These are phyloP conservation scores for Pterostichus madidus DNA, from an alignment of 2,888 invertebrate genomes.

Conservation along the genomic window DNA sequence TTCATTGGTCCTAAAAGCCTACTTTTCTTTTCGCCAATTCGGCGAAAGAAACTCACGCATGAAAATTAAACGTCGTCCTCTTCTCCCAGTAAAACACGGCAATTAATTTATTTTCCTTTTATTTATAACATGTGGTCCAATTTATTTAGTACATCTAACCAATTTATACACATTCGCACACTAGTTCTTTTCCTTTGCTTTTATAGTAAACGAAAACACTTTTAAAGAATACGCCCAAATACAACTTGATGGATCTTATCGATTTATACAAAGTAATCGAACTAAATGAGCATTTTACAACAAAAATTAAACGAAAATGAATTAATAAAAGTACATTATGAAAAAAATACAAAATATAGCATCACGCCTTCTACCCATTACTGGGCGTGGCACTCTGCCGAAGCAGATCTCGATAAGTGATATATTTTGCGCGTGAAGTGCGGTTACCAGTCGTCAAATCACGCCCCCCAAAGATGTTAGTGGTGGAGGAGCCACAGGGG, in stretches of 20 bases:
- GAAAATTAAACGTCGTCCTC: conserved; percentile 57
- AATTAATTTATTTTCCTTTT: conserved; percentile 56
- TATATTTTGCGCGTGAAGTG: too few relatives aligned
- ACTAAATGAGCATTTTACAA: not conserved
- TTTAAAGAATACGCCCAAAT: not conserved
- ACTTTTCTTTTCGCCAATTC: conserved; percentile 58
- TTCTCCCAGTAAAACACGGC: conserved; percentile 47
- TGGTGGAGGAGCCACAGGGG: too few relatives aligned
- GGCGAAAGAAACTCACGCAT: conserved; percentile 60
- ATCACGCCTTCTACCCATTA: too few relatives aligned
- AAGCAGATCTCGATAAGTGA: too few relatives aligned
- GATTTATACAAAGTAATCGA: not conserved
- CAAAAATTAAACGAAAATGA: not conserved
- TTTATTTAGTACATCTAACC: conserved; percentile 50
- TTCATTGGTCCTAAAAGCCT: conserved; percentile 62
- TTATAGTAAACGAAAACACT: conserved; percentile 18
- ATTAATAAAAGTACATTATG: not conserved
- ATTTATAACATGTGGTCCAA: conserved; percentile 52
- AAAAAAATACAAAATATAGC: too few relatives aligned
- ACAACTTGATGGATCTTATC: not conserved
- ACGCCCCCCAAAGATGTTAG: too few relatives aligned
- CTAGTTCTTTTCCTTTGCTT: not conserved
- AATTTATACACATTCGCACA: conserved; percentile 23
- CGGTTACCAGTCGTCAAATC: too few relatives aligned
- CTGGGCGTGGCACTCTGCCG: too few relatives aligned